These are phyloP conservation scores for Zonitis immaculata DNA, from an alignment of 2,888 invertebrate genomes.

Conservation along the genomic window DNA sequence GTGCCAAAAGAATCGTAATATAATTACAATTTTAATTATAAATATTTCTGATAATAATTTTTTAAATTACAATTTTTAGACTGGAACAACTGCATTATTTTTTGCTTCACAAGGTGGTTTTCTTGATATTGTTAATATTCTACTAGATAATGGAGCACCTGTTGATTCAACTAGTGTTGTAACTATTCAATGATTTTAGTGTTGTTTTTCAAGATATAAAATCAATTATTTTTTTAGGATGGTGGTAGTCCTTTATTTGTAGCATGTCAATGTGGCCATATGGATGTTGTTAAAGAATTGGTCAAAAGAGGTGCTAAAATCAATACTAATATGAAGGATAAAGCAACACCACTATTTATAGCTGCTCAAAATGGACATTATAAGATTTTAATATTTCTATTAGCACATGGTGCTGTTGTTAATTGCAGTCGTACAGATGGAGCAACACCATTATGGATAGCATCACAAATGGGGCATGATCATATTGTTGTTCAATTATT, in stretches of 20 bases:
- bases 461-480: slow-evolving; percentile 91
- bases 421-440: slow-evolving; percentile 76
- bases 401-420: slow-evolving; percentile 67
- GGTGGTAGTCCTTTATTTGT: slow-evolving; percentile 94
- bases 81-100: slow-evolving; percentile 89
- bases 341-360: slow-evolving; percentile 86
- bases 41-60: too few relatives aligned
- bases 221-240: slow-evolving; percentile 59
- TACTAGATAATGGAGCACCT: slow-evolving; percentile 73
- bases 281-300: slow-evolving; percentile 80
- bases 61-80: too few relatives aligned
- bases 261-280: slow-evolving; percentile 86
- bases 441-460: slow-evolving; percentile 90
- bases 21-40: slow-evolving; percentile 5
- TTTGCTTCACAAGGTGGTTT: slow-evolving; percentile 93
- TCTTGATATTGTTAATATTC: slow-evolving; percentile 71
- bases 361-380: slow-evolving; percentile 92
- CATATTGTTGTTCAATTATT: slow-evolving; percentile 73
- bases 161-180: slow-evolving; percentile 78
- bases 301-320: slow-evolving; percentile 76
- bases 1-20: slow-evolving; percentile 71
- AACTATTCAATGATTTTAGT: slow-evolving; percentile 42
- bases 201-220: slow-evolving; percentile 6
- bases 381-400: slow-evolving; percentile 67
- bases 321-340: slow-evolving; percentile 86